phyloP scores from a whole-genome alignment of 2,113 vertebrate genomes.

The Phyllostomus discolor region DNA sequence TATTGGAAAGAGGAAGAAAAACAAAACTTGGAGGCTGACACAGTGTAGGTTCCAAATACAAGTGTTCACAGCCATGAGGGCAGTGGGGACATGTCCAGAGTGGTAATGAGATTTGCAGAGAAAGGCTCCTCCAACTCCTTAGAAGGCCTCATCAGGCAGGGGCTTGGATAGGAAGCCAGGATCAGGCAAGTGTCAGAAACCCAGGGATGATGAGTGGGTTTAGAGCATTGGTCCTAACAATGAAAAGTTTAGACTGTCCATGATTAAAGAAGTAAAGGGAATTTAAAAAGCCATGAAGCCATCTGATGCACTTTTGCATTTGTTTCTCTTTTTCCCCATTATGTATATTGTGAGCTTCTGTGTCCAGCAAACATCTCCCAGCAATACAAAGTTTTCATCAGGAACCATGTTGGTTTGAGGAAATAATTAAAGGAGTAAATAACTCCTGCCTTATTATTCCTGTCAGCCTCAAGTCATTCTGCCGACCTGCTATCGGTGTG shows the following conservation, averaged over 20 bases:
- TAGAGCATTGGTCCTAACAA: rapidly evolving
- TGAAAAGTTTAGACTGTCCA: neutral
- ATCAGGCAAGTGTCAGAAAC: neutral
- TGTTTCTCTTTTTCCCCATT: neutral
- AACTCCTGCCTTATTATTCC: neutral
- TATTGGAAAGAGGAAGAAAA: neutral
- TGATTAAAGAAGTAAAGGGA: neutral
- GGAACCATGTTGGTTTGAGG: neutral
- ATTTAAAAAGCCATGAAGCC: neutral
- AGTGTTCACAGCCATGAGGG: neutral
- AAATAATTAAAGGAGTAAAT: neutral
- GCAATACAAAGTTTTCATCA: neutral
- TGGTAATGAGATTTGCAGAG: neutral
- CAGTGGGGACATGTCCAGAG: rapidly evolving
- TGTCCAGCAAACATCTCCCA: neutral
- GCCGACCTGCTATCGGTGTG: neutral
- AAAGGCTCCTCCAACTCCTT: neutral
- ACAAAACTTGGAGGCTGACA: neutral
- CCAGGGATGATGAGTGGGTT: rapidly evolving
- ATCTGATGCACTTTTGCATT: neutral
- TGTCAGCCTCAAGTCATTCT: neutral
- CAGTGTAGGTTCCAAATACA: neutral
- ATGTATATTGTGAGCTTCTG: neutral
- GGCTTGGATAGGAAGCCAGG: no score
- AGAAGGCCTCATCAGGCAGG: neutral